phyloP scores from a whole-genome alignment of 2,888 invertebrate genomes.

The Calameuta pallipes region DNA sequence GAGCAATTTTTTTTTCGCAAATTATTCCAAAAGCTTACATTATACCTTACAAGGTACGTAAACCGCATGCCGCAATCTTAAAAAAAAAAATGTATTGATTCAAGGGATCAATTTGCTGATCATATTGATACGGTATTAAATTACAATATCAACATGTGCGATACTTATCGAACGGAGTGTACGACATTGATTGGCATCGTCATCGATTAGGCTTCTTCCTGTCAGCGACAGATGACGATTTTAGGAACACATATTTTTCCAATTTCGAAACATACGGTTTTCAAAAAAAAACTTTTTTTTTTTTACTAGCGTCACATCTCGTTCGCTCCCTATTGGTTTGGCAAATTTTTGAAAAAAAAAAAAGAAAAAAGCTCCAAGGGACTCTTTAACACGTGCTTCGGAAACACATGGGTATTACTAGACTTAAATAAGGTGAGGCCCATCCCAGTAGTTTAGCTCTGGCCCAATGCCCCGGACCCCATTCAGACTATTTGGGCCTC shows the following conservation, averaged over 20 bases:
- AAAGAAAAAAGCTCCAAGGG: no score
- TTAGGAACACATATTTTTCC: background rate
- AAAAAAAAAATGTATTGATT: background rate
- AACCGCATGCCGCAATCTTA: background rate
- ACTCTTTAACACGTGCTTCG: background rate
- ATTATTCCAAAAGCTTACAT: background rate
- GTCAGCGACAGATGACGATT: background rate
- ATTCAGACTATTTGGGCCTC: background rate
- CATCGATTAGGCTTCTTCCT: background rate
- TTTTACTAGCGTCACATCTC: background rate
- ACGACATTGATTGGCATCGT: background rate
- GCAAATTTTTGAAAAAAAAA: background rate
- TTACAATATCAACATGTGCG: background rate
- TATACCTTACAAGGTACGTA: background rate
- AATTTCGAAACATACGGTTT: background rate
- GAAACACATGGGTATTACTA: background rate
- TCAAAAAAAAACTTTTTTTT: background rate
- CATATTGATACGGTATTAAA: background rate
- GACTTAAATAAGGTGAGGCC: background rate
- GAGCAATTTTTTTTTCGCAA: background rate
- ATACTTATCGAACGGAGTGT: background rate
- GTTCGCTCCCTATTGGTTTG: background rate
- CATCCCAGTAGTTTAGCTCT: background rate
- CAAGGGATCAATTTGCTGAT: background rate
- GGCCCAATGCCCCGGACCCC: background rate